Base-by-base conservation (phyloP, 2,797 vertebrate species). In the Scleropages formosus region DNA sequence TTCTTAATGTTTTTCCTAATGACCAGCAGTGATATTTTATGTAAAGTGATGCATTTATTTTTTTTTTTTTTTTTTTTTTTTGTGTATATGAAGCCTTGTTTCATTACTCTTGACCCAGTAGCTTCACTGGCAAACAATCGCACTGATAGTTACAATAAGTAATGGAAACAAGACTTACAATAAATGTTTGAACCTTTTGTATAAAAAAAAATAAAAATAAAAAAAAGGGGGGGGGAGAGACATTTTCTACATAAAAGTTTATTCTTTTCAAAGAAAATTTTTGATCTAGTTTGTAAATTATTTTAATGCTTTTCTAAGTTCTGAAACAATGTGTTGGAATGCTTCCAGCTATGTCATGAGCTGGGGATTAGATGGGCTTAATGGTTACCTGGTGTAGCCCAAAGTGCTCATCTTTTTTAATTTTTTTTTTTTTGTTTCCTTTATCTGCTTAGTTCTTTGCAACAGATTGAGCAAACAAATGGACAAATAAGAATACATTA, bases 1-100 rank as follows among this genome's bases (percentile, higher is more conserved):
- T 98, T 96, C 91, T 95, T 93, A 93, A 94, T 95, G 93, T 94
- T 93, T 92, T 93, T 95, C 95, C 95, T 91, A 87, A 95, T 96
- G 93, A 99, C 97, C 96, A 99, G 97, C 97, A 99, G 94, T 94
- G 95, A 98, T 97, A 94, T 95, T 98, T 98, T 97, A 94, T 97
- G 93, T 90, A 96, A 71, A 94, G 95, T 95, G 92, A 95, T 94
- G 92, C 88, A 93, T 95, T 94, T 93, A 95, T 90, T 93, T 93
- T 95, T 95, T 93, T 95, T 93, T 92, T 95, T 75, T 68, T 90
- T 93, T 93, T 95, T 95, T 93, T 95, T 93, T 92, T 95, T 75
- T 68, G 15, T 56, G 60, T 69, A 94, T 94, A 93, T 90, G 90
- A 79, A 93, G 91, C 89, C 92, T 94, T 92, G 95, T 96, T 92